Conservation (phyloP, 2,797 vertebrate genomes). For the Decapterus maruadsi region DNA sequence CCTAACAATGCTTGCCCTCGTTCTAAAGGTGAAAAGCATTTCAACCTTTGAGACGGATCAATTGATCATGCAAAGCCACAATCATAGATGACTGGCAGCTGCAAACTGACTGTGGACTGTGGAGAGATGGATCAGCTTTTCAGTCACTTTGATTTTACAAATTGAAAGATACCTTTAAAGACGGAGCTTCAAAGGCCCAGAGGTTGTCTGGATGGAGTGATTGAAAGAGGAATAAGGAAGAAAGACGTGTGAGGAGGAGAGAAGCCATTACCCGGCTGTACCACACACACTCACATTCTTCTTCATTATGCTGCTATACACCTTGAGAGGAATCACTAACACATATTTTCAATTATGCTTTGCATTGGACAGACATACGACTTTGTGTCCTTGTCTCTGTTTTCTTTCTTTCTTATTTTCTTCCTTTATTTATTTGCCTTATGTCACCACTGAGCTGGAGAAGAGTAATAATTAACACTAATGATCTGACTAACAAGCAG, state of each 20-base stretch:
- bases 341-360: constrained; percentile 36
- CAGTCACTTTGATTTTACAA: constrained; percentile 80
- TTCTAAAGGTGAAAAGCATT: constrained; percentile 57
- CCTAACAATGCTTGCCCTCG: constrained; percentile 40
- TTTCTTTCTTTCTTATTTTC: constrained; percentile 11
- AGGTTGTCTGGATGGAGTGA: constrained; percentile 57
- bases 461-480: constrained; percentile 72
- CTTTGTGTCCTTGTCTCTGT: constrained; percentile 44
- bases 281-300: constrained; percentile 21
- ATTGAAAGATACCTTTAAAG: constrained; percentile 81
- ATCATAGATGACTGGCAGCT: constrained; percentile 74
- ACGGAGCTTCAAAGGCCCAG: constrained; percentile 67
- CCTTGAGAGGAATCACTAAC: constrained; percentile 41
- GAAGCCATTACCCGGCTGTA: not conserved
- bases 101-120: constrained; percentile 69
- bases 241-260: constrained; percentile 31
- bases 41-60: constrained; percentile 66
- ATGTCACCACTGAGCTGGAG: constrained; percentile 64
- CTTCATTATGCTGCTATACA: constrained; percentile 26
- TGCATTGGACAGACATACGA: constrained; percentile 30
- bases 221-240: constrained; percentile 50
- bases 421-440: constrained; percentile 37
- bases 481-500: constrained; percentile 71
- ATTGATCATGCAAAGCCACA: constrained; percentile 72
- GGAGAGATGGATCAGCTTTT: constrained; percentile 64